Base-by-base conservation (phyloP, 2,113 vertebrate species). In the Oryzias melastigma region DNA sequence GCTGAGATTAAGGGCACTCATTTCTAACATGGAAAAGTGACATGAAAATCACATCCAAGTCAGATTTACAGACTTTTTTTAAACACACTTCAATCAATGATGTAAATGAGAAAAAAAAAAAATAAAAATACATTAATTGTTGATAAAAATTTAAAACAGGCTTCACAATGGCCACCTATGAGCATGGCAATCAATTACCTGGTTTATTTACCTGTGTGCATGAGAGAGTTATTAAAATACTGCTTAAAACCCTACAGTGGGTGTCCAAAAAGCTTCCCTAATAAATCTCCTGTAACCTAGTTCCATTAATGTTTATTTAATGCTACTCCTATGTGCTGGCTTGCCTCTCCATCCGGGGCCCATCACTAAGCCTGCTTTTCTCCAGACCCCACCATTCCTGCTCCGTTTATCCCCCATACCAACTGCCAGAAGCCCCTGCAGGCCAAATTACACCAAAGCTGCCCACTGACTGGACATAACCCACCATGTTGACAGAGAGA, bases 271-370 rank as follows among this genome's bases (percentile, higher is more conserved):
- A 87, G 79, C 82, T 73, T 75, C 73, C 83, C 76, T 88, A 89
- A 92, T 91, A 92, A 90, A 91, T 93, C 90, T 90, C 84, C 74
- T 82, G 82, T 89, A 91, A 92, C 90, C 90, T 79, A 92, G 79
- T 91, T 93, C 82, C 87, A 91, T 89, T 90, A 88, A 91, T 91
- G 90, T 91, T 92, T 91, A 89, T 89, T 90, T 92, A 91, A 92
- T 91, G 87, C 81, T 83, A 85, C 84, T 85, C 64, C 81, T 86
- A 73, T 85, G 82, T 84, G 85, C 85, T 85, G 57, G 65, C 67
- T 85, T 85, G 84, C 82, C 73, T 72, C 72, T 84, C 55, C 75
- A 81, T 80, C 74, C 68, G 52, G 69, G 83, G 86, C 84, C 83
- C 68, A 73, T 84, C 73, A 80, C 82, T 87, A 86, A 90, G 86